Base-by-base conservation (phyloP, 2,797 vertebrate genomes). In the Squalus acanthias region DNA sequence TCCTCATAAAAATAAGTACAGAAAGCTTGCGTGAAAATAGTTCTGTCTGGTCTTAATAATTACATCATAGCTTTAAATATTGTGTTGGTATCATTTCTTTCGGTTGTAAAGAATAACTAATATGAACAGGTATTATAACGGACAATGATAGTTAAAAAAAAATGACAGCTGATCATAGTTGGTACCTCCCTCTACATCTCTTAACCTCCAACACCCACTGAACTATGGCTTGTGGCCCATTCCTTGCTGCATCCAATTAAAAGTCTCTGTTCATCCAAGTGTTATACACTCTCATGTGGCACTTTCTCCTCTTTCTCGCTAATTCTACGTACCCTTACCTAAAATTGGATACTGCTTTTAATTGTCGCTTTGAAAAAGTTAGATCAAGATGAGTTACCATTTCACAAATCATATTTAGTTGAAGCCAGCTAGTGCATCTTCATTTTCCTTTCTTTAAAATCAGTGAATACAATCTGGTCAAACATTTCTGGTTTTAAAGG, bases 1-100 rank as follows among this genome's bases (percentile, higher is more conserved):
- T 57, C 70, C 94, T 76, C 50, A 60, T 76, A 95, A 95, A 95
- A 95, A 60, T 95, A 74, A 76, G 29, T 57, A 74, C 7, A 69
- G 29, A 72, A 95, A n/a, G 26, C 26, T 76, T 72, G 46, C 76
- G 13, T 33, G 50, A 95, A 60, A 74, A 95, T 39, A 69, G n/a
- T 69, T 8, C 3, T 69, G 39, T 69, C n/a, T 33, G 10, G n/a
- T 69, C 22, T 69, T 93, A 93, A 93, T 93, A 69, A 93, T 93
- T 69, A 69, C n/a, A 93, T 69, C 67, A 67, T 67, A 92, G 60
- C n/a, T 46, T 20, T 93, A 0, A 24, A 39, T 69, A 69, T 69
- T 69, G 39, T 20, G 20, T 24, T 50, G 1, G 39, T 39, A 69
- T 46, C n/a, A 93, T 69, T 93, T 69, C 9, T 91, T 26, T 12